Percentiles rank a stretch among this genome's conserved stretches.
Evolutionary conservation across 2,888 invertebrate species (phyloP).

Genomic region (Slavum lentiscoides): DNA sequence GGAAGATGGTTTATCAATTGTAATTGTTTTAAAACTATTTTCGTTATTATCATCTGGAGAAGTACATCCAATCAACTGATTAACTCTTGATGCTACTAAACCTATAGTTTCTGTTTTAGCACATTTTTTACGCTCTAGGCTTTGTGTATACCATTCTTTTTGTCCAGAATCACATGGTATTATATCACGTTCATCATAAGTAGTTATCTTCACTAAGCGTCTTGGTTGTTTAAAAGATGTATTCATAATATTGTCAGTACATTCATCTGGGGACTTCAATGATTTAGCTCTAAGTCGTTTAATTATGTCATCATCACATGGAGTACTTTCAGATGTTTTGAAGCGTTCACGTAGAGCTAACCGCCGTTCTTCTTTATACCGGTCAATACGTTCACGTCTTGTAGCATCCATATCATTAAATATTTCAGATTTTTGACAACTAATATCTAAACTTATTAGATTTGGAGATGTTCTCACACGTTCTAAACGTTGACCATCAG

Average conservation of each 20-base stretch:
- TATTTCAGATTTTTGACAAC: conserved; percentile 26
- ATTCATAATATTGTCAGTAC: conserved; percentile 51
- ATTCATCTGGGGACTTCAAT: conserved; percentile 52
- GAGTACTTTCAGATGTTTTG: conserved; percentile 66
- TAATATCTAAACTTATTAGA: conserved; percentile 48
- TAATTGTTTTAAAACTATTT: conserved; percentile 18
- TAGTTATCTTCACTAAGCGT: conserved; percentile 31
- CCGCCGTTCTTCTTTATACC: conserved; percentile 85
- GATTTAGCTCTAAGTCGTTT: conserved; percentile 63
- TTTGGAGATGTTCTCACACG: conserved; percentile 57
- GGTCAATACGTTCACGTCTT: conserved; percentile 57
- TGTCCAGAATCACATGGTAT: neutral
- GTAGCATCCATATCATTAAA: conserved; percentile 54
- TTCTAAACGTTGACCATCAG: conserved; percentile 55
- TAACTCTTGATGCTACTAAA: conserved; percentile 56
- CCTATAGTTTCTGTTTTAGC: conserved; percentile 52
- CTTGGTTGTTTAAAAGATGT: conserved; percentile 29
- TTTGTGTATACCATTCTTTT: conserved; percentile 52
- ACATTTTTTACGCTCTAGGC: conserved; percentile 54
- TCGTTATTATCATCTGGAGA: conserved; percentile 21
- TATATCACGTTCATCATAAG: conserved; percentile 34
- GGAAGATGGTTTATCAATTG: conserved; percentile 13
- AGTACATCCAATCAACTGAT: conserved; percentile 54
- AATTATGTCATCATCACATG: conserved; percentile 66
- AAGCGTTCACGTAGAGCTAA: conserved; percentile 83